Conservation (phyloP, 2,888 invertebrate genomes). For the Ectobius pallidus region DNA sequence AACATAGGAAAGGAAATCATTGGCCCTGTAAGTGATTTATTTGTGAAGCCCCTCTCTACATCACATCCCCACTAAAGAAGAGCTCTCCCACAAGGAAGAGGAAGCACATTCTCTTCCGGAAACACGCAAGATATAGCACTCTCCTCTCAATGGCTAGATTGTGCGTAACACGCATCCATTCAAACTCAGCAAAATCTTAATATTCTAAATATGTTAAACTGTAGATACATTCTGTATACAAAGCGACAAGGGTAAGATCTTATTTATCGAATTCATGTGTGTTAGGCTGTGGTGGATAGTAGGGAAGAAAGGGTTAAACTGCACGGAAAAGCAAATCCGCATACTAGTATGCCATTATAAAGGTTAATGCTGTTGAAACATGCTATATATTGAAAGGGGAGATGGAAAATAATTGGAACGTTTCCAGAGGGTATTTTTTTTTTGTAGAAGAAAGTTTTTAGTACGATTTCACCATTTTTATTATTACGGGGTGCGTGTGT, state of each 20-base stretch:
- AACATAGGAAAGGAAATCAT: no score
- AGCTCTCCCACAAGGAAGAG: no score
- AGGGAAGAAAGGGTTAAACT: background rate
- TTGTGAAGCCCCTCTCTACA: no score
- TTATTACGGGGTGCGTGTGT: background rate
- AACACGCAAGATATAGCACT: background rate
- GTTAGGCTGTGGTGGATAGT: background rate
- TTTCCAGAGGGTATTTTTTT: background rate
- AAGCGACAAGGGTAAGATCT: background rate
- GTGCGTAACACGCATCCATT: background rate
- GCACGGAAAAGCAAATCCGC: background rate
- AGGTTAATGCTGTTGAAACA: constrained; percentile 3
- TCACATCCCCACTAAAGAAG: no score
- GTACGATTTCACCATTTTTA: background rate
- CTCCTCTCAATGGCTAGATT: background rate
- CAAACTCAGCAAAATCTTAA: background rate
- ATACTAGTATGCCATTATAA: background rate
- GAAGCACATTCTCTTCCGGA: no score
- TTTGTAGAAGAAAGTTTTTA: background rate
- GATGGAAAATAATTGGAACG: background rate
- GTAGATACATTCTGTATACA: background rate
- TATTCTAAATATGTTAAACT: background rate
- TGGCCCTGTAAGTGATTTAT: no score
- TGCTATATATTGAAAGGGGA: background rate
- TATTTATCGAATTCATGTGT: background rate